Evolutionary conservation across 2,888 invertebrate genomes (phyloP).

Genomic region (Drosophila pseudotakahashii): DNA sequence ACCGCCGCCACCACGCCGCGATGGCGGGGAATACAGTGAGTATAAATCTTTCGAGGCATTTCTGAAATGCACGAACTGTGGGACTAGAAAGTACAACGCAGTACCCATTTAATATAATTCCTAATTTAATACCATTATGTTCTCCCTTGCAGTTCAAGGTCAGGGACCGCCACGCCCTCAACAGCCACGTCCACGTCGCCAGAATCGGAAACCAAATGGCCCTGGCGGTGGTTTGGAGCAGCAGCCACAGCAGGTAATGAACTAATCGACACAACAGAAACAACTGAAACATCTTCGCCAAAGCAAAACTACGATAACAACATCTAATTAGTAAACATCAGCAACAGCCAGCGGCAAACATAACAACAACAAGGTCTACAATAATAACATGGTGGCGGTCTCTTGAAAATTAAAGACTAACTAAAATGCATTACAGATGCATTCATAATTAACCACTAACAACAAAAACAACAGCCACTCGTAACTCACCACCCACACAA

Average conservation of each 20-base stretch:
- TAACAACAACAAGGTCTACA: conserved; percentile 33
- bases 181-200: conserved; percentile 79
- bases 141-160: conserved; percentile 57
- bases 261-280: conserved; percentile 72
- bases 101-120: not conserved
- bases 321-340: conserved; percentile 33
- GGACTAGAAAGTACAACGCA: no score
- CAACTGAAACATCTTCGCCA: conserved; percentile 51
- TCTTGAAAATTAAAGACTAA: conserved; percentile 50
- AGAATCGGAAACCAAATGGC: conserved; percentile 82
- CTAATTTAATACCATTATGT: not conserved
- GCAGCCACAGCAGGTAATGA: conserved; percentile 83
- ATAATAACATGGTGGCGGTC: conserved; percentile 63
- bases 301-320: conserved; percentile 59
- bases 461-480: conserved; percentile 44
- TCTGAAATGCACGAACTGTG: not conserved
- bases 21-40: conserved; percentile 80
- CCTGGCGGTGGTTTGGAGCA: conserved; percentile 80
- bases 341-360: conserved; percentile 24
- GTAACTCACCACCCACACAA: conserved; percentile 41
- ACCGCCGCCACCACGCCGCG: conserved; percentile 80
- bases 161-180: conserved; percentile 85
- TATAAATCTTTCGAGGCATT: not conserved
- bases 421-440: conserved; percentile 47
- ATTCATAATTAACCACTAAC: conserved; percentile 59